Evolutionary conservation across 1,140 invertebrate genomes (phyloP).

Genomic region (Vanessa atalanta): DNA sequence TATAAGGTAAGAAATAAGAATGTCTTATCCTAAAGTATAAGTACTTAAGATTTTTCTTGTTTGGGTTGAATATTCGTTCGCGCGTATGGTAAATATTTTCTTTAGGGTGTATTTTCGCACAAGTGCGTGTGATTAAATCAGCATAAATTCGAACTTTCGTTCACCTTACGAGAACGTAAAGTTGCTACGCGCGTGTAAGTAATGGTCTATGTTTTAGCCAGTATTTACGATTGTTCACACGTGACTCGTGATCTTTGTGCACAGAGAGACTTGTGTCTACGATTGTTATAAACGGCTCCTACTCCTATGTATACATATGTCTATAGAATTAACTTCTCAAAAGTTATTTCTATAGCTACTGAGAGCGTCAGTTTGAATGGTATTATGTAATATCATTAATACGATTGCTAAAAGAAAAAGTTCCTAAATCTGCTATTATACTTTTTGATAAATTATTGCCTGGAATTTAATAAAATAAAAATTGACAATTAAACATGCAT

Average conservation of each 20-base stretch:
- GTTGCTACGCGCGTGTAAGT: slow-evolving; percentile 32
- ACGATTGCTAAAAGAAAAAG: too few relatives aligned
- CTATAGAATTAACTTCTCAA: not conserved
- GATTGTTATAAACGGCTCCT: not conserved
- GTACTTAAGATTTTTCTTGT: slow-evolving; percentile 1
- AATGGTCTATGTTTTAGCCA: slow-evolving; percentile 37
- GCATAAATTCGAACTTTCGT: slow-evolving; percentile 23
- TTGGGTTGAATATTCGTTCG: slow-evolving; percentile 3
- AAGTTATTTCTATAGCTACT: not conserved
- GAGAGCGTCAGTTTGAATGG: not conserved
- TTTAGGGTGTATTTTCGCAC: slow-evolving; percentile 16
- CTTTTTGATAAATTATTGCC: too few relatives aligned
- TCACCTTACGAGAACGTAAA: slow-evolving; percentile 23
- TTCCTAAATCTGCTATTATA: too few relatives aligned
- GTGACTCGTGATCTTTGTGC: slow-evolving; percentile 13
- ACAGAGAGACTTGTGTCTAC: slow-evolving; percentile 1
- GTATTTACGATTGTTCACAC: slow-evolving; percentile 27
- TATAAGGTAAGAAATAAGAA: not conserved
- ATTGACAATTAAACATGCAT: not conserved
- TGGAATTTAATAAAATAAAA: not conserved
- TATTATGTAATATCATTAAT: too few relatives aligned
- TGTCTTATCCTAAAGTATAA: not conserved
- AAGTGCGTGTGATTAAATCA: slow-evolving; percentile 29
- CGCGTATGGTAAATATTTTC: slow-evolving; percentile 16
- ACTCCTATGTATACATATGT: too few relatives aligned